A percentile compares a stretch with the other conserved stretches of the same genome.
Conservation (phyloP, 2,113 vertebrate genomes). For the Epinephelus cyanopodus region DNA sequence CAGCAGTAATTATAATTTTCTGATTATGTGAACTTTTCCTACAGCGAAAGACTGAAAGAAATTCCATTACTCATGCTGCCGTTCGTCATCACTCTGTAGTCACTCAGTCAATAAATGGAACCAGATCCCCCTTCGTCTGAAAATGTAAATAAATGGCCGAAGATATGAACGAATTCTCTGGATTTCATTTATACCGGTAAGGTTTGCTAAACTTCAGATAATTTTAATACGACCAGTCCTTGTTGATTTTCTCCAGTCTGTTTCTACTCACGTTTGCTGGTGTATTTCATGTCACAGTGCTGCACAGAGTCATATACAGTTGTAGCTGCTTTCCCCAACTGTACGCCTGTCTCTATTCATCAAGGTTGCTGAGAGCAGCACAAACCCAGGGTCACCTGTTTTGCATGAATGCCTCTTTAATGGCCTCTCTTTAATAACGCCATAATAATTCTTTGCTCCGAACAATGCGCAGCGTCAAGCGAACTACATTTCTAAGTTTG, state of each 20-base stretch:
- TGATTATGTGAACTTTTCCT: not conserved
- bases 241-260: not conserved
- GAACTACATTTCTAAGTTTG: conserved; percentile 16
- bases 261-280: not conserved
- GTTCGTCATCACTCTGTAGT: not conserved
- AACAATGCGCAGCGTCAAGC: conserved; percentile 16
- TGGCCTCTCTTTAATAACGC: conserved; percentile 25
- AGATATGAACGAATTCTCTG: not conserved
- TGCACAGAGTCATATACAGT: conserved; percentile 8
- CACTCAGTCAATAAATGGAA: not conserved
- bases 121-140: not conserved
- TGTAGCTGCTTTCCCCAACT: not conserved
- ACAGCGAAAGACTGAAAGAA: not conserved
- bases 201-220: not conserved
- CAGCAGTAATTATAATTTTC: not conserved
- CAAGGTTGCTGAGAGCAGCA: conserved; percentile 31
- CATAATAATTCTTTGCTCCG: conserved; percentile 26
- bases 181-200: not conserved
- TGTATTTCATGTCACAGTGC: not conserved
- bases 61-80: not conserved
- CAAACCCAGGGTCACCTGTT: conserved; percentile 26
- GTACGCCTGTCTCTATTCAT: conserved; percentile 21
- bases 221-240: not conserved
- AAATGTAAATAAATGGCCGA: not conserved
- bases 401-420: conserved; percentile 49